Conservation (phyloP, 2,113 vertebrate genomes). For the Xenopus laevis region DNA sequence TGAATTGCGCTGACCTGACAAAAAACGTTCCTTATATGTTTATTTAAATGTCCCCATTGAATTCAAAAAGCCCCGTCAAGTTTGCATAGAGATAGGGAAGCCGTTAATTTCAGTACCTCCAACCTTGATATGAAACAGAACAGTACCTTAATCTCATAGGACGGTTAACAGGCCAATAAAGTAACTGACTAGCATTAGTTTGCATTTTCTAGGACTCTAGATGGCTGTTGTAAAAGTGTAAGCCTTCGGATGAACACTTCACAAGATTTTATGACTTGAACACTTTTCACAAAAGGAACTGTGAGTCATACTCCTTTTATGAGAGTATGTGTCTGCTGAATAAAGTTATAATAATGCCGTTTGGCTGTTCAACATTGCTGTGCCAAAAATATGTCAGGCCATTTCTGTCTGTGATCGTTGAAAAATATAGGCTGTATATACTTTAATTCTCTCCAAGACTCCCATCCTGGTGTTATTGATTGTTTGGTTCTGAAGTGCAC, state of each 20-base stretch:
- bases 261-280: conserved; percentile 42
- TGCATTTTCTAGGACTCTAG: conserved; percentile 16
- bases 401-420: conserved; percentile 33
- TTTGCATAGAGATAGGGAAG: conserved; percentile 37
- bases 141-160: conserved; percentile 40
- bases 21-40: conserved; percentile 24
- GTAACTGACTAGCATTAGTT: conserved; percentile 32
- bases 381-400: conserved; percentile 46
- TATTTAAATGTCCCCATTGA: conserved; percentile 39
- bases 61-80: conserved; percentile 28
- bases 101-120: conserved; percentile 35
- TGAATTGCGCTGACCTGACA: conserved; percentile 40
- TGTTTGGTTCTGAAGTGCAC: conserved; percentile 2
- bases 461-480: neutral
- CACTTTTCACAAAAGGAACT: conserved; percentile 40
- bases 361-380: conserved; percentile 12
- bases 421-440: conserved; percentile 19
- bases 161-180: conserved; percentile 22
- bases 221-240: conserved; percentile 46
- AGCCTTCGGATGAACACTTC: conserved; percentile 49
- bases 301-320: conserved; percentile 48
- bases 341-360: conserved; percentile 31
- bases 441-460: conserved; percentile 16
- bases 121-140: conserved; percentile 42
- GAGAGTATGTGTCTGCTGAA: conserved; percentile 40